phyloP scores from a whole-genome alignment of 2,113 vertebrate genomes.

The Cephalophus harveyi region DNA sequence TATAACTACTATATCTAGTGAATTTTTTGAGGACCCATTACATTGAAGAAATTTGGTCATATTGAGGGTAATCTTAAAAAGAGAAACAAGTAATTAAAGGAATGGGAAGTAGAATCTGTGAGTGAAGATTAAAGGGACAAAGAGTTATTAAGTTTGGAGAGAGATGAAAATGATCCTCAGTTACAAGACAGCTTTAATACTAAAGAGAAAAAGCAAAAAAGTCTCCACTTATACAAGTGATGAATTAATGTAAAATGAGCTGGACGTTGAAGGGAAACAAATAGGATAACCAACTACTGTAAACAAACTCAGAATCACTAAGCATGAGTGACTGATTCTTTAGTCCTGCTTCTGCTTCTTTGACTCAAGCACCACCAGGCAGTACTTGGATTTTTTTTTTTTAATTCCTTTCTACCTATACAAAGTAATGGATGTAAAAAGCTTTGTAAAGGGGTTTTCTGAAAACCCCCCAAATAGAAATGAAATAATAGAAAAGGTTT shows the following conservation, averaged over 20 bases:
- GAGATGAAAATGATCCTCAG: not conserved
- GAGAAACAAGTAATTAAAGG: not conserved
- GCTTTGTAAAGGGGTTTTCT: not conserved
- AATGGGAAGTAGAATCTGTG: not conserved
- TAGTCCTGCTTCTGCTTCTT: not conserved
- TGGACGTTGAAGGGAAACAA: not conserved
- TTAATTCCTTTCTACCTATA: not conserved
- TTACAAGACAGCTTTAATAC: not conserved
- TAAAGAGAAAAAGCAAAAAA: not conserved
- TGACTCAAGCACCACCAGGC: not conserved
- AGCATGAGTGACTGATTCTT: not conserved
- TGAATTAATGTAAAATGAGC: not conserved
- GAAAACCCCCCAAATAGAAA: not conserved
- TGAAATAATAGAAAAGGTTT: not conserved
- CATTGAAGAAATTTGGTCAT: not conserved
- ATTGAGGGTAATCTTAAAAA: not conserved
- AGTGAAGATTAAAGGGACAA: conserved; percentile 1
- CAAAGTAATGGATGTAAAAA: not conserved
- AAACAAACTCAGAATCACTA: not conserved
- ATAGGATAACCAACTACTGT: not conserved
- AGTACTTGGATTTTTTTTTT: not conserved
- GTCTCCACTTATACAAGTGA: not conserved
- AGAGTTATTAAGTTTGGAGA: not conserved
- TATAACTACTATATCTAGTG: not conserved
- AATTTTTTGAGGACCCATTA: not conserved